Base-by-base conservation (phyloP, 2,888 invertebrate species). In the Chalcis sispes region DNA sequence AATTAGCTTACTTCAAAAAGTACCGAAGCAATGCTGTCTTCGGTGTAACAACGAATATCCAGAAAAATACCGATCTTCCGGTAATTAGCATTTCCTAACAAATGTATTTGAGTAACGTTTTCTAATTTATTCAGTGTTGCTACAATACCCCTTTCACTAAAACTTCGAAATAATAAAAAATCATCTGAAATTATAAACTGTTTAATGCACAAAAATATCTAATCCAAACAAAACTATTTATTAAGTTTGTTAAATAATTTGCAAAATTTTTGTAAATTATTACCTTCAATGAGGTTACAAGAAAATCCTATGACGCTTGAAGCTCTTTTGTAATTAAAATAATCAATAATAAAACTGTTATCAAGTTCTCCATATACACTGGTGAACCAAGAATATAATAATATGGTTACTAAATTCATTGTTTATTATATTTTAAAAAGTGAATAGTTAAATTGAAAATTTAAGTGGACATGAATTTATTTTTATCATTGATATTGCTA, bases 171-270 rank as follows among this genome's bases (percentile, higher is more conserved):
- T 15, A 77, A 65, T 10, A 4, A 29, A 1, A 61, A 15, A 36
- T 77, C 65, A 65, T 65, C 73, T 66, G 1, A 65, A 77, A 20
- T 40, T 72, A 77, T 4, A 40, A 58, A 58, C 23, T 62, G 48
- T 3, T 58, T n/a, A 25, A 54, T 59, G 25, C 58, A 56, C 18
- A 32, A 59, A 54, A 36, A 18, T 32, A 10, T n/a, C 15, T 56
- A 1, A 15, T 46, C 46, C n/a, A 46, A 46, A 46, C 2, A 66
- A 32, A 54, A 23, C 7, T 23, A 7, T 32, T 42, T 13, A 27
- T 13, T 58, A 48, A 13, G 15, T 25, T 25, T 1, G 25, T 29
- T 10, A 5, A 25, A 52, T 20, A 18, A 58, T 25, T 27, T 32
- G 0, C 62, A 25, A 5, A 10, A 23, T 15, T 18, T 40, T 13